Base-by-base conservation (phyloP, 2,797 vertebrate genomes). In the Gambusia yucatana region DNA sequence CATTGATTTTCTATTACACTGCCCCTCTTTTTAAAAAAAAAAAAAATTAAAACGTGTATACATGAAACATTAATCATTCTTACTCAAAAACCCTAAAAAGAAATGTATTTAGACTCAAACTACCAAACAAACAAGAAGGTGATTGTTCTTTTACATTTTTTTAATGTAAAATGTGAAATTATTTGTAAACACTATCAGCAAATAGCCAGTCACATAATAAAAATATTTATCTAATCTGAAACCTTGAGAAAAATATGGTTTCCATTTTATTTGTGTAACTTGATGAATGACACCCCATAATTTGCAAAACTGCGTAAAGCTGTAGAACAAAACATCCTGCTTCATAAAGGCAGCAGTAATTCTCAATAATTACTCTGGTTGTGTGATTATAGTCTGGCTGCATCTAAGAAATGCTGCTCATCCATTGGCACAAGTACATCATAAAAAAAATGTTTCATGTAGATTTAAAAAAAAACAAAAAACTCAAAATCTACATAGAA, bases 401-500 rank as follows among this genome's bases (percentile, higher is more conserved):
- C 65, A 43, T 44, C 43, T n/a, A 44, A 70, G 11, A n/a, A 69
- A 25, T 11, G 0, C 14, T n/a, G 41, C 6, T n/a, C 22, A 69
- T 5, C 25, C 39, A 1, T 43, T 69, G 41, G 1, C 8, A 22
- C 43, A 43, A 44, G 11, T 13, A 44, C 2, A 43, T 22, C 17
- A 22, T 41, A 25, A 28, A 67, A 43, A 11, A 14, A 46, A 14
- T 46, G 14, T 46, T 46, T 46, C 14, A 46, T 46, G 14, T 46
- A 46, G 13, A 14, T 46, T 46, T 46, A 4, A 33, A 47, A 76
- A 52, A 30, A 25, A 75, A 80, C 28, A 47, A 76, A 52, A 30
- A 25, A 75, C 80, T 70, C 47, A 72, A 69, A 36, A 81, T 78
- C 77, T 61, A 20, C 61, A 76, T 39, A 78, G 67, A 50, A 81